phyloP scores from a whole-genome alignment of 2,113 vertebrate genomes.

The Ariopsis seemanni region DNA sequence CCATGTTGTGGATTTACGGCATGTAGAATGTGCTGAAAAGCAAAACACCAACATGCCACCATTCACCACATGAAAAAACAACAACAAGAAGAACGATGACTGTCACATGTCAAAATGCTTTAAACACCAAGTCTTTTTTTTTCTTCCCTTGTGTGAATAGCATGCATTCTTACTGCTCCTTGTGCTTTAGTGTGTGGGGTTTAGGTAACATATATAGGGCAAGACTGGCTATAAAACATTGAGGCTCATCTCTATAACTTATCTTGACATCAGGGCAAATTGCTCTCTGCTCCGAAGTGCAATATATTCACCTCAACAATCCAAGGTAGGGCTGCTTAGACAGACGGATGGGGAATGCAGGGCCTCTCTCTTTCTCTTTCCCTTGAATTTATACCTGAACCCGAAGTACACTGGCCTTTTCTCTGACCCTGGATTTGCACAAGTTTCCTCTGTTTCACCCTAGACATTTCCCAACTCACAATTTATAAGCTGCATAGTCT shows the following conservation, averaged over 20 bases:
- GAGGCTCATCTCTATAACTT: constrained; percentile 54
- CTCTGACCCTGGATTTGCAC: constrained; percentile 48
- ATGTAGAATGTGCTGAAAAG: constrained; percentile 12
- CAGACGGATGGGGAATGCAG: constrained; percentile 52
- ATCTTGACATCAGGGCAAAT: constrained; percentile 55
- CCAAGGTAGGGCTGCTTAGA: constrained; percentile 38
- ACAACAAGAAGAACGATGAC: not conserved
- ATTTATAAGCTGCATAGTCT: not conserved
- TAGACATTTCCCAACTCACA: constrained; percentile 13
- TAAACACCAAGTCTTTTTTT: constrained; percentile 22
- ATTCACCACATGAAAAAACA: not conserved
- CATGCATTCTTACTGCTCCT: constrained; percentile 39
- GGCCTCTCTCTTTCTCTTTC: constrained; percentile 47
- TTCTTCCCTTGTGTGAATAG: constrained; percentile 1
- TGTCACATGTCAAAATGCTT: not conserved
- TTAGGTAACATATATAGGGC: constrained; percentile 46
- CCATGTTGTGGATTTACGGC: not conserved
- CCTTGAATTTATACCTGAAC: constrained; percentile 50
- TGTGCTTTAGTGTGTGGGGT: constrained; percentile 38
- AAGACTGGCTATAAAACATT: constrained; percentile 46
- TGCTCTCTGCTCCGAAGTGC: constrained; percentile 47
- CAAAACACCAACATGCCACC: not conserved
- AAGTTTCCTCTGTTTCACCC: constrained; percentile 25
- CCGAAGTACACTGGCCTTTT: constrained; percentile 40
- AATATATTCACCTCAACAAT: constrained; percentile 51